These are phyloP conservation scores for Urophycis tenuis DNA, from an alignment of 2,797 vertebrate genomes.

Conservation along the genomic window DNA sequence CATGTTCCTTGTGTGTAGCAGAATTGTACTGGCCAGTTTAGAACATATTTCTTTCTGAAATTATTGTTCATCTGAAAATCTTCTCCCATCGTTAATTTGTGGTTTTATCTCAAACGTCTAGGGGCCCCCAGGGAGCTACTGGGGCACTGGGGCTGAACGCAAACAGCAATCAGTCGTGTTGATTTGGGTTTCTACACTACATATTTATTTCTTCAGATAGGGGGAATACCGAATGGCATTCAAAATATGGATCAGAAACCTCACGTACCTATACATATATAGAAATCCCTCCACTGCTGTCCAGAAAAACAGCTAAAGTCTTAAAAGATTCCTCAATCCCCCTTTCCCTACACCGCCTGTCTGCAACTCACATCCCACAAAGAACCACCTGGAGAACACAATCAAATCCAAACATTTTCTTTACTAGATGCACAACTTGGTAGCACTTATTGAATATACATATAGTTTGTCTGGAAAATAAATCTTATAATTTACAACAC, in stretches of 20 bases:
- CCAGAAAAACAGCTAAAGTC: neutral
- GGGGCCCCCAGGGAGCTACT: neutral
- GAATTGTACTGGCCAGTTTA: too few relatives aligned
- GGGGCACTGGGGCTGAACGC: neutral
- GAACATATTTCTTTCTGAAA: too few relatives aligned
- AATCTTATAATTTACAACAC: conserved; percentile 36
- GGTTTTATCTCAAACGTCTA: too few relatives aligned
- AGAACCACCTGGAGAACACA: neutral
- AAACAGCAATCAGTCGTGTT: neutral
- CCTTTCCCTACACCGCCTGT: neutral
- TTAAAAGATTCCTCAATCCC: neutral
- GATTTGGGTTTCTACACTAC: neutral
- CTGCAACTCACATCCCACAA: neutral
- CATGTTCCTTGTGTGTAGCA: too few relatives aligned
- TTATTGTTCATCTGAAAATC: too few relatives aligned
- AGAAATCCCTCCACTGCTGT: neutral
- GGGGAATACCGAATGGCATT: neutral
- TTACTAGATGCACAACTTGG: conserved; percentile 57
- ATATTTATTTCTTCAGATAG: neutral
- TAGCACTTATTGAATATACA: conserved; percentile 35
- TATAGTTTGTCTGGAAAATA: conserved; percentile 48
- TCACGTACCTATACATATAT: neutral
- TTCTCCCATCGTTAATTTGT: too few relatives aligned
- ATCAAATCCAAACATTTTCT: conserved; percentile 40
- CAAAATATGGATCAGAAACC: neutral